Conservation (phyloP, 1,140 invertebrate genomes). For the Drosophila nebulosa region DNA sequence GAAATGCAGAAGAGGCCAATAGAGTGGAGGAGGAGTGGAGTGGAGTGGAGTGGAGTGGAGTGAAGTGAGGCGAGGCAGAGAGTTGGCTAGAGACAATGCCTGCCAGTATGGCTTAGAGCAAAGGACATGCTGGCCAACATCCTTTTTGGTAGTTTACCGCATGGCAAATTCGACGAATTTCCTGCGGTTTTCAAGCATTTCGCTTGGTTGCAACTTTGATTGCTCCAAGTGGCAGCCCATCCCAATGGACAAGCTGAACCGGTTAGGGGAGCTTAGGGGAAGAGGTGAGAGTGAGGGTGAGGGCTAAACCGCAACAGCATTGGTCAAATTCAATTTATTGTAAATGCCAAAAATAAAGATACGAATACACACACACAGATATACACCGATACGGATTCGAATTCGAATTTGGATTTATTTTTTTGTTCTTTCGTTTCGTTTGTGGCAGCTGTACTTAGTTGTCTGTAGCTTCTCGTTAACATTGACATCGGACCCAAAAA, state of each 20-base stretch:
- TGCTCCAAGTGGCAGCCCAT: conserved; percentile 1
- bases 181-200: conserved; percentile 73
- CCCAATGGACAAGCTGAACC: neutral
- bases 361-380: too few species aligned
- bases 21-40: neutral
- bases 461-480: conserved; percentile 63
- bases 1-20: conserved; percentile 14
- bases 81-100: conserved; percentile 25
- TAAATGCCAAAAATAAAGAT: conserved; percentile 62
- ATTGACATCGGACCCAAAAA: conserved; percentile 16
- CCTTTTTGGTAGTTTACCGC: conserved; percentile 68
- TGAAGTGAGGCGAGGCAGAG: neutral
- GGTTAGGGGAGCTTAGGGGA: neutral
- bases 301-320: conserved; percentile 62
- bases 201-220: conserved; percentile 57
- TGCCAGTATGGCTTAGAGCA: conserved; percentile 16
- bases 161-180: conserved; percentile 79
- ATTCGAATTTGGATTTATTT: conserved; percentile 32
- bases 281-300: neutral
- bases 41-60: neutral
- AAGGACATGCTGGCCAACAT: conserved; percentile 36
- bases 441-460: conserved; percentile 49
- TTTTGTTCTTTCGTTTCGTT: conserved; percentile 10
- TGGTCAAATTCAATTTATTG: conserved; percentile 78
- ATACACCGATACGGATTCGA: neutral